Percentiles rank a stretch among this genome's conserved stretches.
Conservation (phyloP, 2,888 invertebrate genomes). For the Pyrocoelia pectoralis region DNA sequence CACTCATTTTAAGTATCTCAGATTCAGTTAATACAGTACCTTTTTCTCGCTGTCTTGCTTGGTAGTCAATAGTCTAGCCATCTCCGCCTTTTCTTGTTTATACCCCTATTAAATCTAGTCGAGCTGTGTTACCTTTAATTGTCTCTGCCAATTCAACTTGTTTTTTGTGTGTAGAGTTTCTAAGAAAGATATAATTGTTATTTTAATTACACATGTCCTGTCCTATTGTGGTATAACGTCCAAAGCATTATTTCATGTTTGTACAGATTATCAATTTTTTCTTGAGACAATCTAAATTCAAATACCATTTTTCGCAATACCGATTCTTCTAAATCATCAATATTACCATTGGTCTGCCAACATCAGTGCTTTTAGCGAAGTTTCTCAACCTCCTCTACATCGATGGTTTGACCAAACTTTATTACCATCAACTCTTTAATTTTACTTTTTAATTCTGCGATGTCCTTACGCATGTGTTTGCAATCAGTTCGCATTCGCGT, state of each 20-base stretch:
- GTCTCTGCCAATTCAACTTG: neutral
- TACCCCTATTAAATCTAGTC: conserved; percentile 65
- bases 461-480: conserved; percentile 69
- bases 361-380: conserved; percentile 10
- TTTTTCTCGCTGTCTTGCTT: conserved; percentile 51
- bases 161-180: conserved; percentile 51
- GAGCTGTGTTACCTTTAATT: conserved; percentile 64
- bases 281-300: conserved; percentile 62
- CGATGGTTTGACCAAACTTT: conserved; percentile 66
- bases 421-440: conserved; percentile 62
- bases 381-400: conserved; percentile 57
- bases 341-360: conserved; percentile 50
- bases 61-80: conserved; percentile 59
- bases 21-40: conserved; percentile 45
- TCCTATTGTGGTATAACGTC: conserved; percentile 52
- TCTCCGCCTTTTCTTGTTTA: conserved; percentile 63
- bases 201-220: conserved; percentile 47
- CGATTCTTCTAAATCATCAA: conserved; percentile 67
- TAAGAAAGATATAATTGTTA: conserved; percentile 57
- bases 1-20: conserved; percentile 51
- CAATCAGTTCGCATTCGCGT: conserved; percentile 76
- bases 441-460: conserved; percentile 65
- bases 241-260: conserved; percentile 60
- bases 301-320: conserved; percentile 65
- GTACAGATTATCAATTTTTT: conserved; percentile 60